Conservation (phyloP, 2,113 vertebrate species). For the Poeciliopsis retropinna region DNA sequence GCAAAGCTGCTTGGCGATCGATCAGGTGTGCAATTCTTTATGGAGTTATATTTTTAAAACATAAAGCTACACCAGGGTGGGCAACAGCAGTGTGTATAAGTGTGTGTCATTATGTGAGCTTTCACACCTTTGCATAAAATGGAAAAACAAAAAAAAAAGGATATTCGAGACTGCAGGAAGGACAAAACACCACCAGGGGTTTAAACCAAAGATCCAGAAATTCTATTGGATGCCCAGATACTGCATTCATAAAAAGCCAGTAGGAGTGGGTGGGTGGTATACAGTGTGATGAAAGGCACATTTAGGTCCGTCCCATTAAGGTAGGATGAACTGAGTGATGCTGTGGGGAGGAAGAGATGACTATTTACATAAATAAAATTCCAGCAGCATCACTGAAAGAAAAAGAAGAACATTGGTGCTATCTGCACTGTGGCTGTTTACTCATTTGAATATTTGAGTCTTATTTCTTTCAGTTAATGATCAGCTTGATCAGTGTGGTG, state of each 20-base stretch:
- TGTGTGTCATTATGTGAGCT: neutral
- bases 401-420: neutral
- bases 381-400: conserved; percentile 25
- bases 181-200: conserved; percentile 35
- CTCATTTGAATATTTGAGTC: neutral
- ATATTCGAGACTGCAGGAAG: conserved; percentile 15
- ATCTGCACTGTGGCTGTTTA: neutral
- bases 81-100: neutral
- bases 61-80: too few relatives aligned
- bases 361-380: conserved; percentile 65
- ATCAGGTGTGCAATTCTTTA: too few relatives aligned
- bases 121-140: conserved; percentile 28
- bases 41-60: too few relatives aligned
- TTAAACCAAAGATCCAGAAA: conserved; percentile 1
- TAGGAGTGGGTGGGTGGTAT: conserved; percentile 57
- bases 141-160: conserved; percentile 10
- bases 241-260: conserved; percentile 53
- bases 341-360: conserved; percentile 28
- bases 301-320: conserved; percentile 11
- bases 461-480: neutral
- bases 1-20: too few relatives aligned
- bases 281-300: conserved; percentile 19
- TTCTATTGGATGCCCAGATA: conserved; percentile 64
- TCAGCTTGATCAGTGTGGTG: neutral
- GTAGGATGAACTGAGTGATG: conserved; percentile 12